Evolutionary conservation across 1,140 invertebrate species (phyloP).

Genomic region (Parapsyche elsis): DNA sequence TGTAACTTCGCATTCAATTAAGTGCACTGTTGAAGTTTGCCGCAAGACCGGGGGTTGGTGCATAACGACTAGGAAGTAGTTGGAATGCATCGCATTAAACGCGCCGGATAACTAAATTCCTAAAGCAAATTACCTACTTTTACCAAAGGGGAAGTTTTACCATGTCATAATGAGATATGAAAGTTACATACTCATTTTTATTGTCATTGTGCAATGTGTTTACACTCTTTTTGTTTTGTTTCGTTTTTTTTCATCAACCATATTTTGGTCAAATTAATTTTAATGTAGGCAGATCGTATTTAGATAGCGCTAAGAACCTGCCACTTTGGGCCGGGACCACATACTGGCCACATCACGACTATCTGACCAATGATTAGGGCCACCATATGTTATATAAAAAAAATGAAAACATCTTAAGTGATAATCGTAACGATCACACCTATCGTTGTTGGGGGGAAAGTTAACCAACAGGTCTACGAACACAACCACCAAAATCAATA

Average conservation of each 20-base stretch:
- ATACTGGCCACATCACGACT: constrained; percentile 40
- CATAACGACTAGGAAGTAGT: constrained; percentile 5
- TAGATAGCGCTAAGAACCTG: constrained; percentile 41
- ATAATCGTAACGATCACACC: neutral
- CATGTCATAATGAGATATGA: neutral
- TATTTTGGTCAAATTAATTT: constrained; percentile 44
- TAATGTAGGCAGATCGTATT: constrained; percentile 44
- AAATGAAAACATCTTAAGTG: no score
- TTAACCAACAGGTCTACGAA: no score
- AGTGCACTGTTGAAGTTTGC: constrained; percentile 1
- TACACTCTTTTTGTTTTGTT: neutral
- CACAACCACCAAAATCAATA: no score
- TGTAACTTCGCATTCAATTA: neutral
- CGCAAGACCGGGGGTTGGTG: neutral
- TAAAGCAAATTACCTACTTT: constrained; percentile 3
- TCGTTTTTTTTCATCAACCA: constrained; percentile 13
- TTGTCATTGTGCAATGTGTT: neutral
- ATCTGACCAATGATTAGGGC: neutral
- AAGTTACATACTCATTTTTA: neutral
- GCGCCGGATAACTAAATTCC: constrained; percentile 19
- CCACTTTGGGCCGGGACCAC: constrained; percentile 30
- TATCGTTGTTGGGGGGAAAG: no score
- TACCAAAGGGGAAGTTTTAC: neutral
- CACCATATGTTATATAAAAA: neutral
- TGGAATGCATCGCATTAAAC: constrained; percentile 11